These are phyloP conservation scores for Lepisosteus osseus DNA, from an alignment of 2,113 vertebrate species.

Conservation along the genomic window DNA sequence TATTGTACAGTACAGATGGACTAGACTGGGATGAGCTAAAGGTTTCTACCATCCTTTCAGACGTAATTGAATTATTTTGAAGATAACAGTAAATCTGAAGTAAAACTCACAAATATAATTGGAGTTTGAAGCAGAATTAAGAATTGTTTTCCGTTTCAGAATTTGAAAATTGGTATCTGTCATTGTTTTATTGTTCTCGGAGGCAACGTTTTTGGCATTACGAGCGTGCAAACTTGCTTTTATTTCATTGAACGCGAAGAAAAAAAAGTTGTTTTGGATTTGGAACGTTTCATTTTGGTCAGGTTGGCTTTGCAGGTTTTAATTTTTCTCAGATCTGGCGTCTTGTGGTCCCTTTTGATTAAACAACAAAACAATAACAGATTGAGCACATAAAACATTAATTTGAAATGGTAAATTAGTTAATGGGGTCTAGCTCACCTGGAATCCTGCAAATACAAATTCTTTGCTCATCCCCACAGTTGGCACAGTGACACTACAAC, in stretches of 20 bases:
- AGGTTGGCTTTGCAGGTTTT: conserved; percentile 24
- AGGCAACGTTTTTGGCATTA: conserved; percentile 37
- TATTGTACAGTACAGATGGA: conserved; percentile 70
- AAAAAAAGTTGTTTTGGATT: conserved; percentile 35
- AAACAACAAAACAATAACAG: conserved; percentile 5
- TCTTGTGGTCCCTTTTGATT: conserved; percentile 3
- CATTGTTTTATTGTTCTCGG: conserved; percentile 27
- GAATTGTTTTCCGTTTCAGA: conserved; percentile 23
- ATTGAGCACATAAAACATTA: conserved; percentile 7
- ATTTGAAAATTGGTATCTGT: conserved; percentile 31
- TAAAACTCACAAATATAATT: conserved; percentile 37
- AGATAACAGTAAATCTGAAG: conserved; percentile 37
- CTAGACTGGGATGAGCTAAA: conserved; percentile 43
- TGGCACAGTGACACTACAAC: background rate
- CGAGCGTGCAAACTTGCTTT: conserved; percentile 33
- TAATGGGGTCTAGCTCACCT: background rate
- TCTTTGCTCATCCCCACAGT: background rate
- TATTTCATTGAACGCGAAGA: conserved; percentile 45
- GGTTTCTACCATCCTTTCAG: conserved; percentile 47
- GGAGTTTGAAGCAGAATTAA: conserved; percentile 49
- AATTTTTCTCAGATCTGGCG: background rate
- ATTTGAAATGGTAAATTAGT: conserved; percentile 7
- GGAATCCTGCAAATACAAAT: conserved; percentile 6
- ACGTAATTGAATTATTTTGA: conserved; percentile 34
- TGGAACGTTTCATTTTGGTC: conserved; percentile 31